Percentiles rank a stretch among this genome's conserved stretches.
These are phyloP conservation scores for Bos indicus DNA, from an alignment of 2,113 vertebrate genomes.

Conservation along the genomic window DNA sequence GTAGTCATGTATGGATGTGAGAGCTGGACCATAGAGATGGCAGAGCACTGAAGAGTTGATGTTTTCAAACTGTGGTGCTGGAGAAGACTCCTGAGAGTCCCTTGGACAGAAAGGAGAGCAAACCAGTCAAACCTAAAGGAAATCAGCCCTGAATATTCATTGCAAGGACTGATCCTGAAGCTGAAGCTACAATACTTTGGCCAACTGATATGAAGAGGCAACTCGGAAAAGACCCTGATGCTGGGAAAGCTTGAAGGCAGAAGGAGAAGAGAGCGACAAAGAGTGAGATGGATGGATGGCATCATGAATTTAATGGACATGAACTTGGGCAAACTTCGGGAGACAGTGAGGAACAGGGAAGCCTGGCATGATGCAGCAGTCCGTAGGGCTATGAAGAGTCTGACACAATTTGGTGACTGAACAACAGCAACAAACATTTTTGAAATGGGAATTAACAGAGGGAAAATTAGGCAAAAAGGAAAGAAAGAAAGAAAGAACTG, in stretches of 20 bases:
- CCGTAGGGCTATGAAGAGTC: background rate
- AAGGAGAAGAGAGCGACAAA: background rate
- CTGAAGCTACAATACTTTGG: background rate
- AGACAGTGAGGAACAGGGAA: background rate
- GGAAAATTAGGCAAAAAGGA: slow-evolving; percentile 1
- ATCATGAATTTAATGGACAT: background rate
- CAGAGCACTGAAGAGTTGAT: background rate
- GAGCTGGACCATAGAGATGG: background rate
- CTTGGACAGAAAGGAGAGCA: background rate
- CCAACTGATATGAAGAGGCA: background rate
- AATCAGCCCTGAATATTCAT: background rate
- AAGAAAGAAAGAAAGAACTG: background rate
- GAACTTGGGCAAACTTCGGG: background rate
- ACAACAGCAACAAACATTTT: background rate
- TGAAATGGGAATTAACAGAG: background rate
- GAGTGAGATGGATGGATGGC: background rate
- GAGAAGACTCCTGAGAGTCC: background rate
- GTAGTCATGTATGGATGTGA: background rate
- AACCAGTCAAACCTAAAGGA: background rate
- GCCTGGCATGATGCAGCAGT: background rate
- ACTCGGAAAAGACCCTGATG: background rate
- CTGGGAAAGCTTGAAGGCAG: background rate
- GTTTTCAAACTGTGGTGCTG: background rate
- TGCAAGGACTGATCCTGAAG: background rate
- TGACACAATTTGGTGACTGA: background rate